Evolutionary conservation across 2,888 invertebrate genomes (phyloP), one percentile per base, ranked within the genome.

Genomic region (Scrobipalpa atriplicella): DNA sequence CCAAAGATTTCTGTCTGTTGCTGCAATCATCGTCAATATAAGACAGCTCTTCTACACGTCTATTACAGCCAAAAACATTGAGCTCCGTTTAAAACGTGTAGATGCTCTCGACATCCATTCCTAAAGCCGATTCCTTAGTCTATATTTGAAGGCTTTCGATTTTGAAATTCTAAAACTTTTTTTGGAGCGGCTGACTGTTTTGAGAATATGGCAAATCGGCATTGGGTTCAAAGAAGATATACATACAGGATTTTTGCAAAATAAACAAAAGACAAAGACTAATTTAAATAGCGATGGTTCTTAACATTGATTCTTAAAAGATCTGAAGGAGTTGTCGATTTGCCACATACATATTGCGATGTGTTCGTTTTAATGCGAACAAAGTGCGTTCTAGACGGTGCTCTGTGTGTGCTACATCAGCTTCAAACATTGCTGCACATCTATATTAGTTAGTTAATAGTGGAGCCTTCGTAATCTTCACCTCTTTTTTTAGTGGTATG

Each of bases 351-450:
- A n/a, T 6, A 6, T 47, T 47, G 47, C n/a, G 6, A 47, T 47
- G n/a, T n/a, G n/a, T n/a, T n/a, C 5, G 43, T 11, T 13, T 13
- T 7, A 47, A n/a, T 16, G 38, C 58, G 38, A 38, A 38, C 38
- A 21, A 13, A 21, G 58, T 58, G 58, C 58, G 58, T 58, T 58
- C 58, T 58, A 58, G 38, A 58, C 58, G 61, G 61, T 41, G 41
- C 61, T 41, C 56, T 18, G 21, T 64, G 29, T 18, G 21, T 64
- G 18, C 67, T 67, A 67, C 65, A 19, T 41, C 67, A 67, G 67
- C 67, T 13, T 67, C 65, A 67, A 65, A 67, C 62, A 65, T 54
- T 62, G 29, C 64, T 62, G 62, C 54, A 64, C 69, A 71, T 64
- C 72, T 68, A 67, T 73, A 13, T 39, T 61, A 39, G 58, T 39